A percentile compares a stretch with the other conserved stretches of the same genome.
Evolutionary conservation across 2,113 vertebrate species (phyloP).

Genomic region (Ondatra zibethicus): DNA sequence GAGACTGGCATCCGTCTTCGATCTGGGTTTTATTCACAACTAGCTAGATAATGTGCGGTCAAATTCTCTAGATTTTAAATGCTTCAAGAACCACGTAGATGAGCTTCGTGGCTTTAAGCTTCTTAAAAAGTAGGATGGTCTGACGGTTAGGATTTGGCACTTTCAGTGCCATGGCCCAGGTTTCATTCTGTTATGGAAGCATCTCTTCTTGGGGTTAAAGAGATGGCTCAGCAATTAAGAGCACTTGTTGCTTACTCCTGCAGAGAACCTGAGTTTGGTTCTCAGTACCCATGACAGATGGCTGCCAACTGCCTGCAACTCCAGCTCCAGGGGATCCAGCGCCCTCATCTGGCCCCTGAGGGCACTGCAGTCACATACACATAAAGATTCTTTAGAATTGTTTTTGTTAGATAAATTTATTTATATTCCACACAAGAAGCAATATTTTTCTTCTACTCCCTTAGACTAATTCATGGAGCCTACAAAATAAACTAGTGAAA

Average conservation of each 20-base stretch:
- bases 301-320: not conserved
- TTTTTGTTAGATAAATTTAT: not conserved
- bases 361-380: not conserved
- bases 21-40: not conserved
- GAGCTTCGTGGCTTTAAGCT: not conserved
- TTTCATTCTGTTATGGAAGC: not conserved
- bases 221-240: not conserved
- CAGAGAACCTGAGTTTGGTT: not conserved
- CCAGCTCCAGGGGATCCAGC: not conserved
- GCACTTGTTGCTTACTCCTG: not conserved
- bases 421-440: not conserved
- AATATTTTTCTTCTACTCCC: not conserved
- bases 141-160: too few species aligned
- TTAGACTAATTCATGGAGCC: not conserved
- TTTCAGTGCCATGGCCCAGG: not conserved
- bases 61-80: not conserved
- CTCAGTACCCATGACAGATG: not conserved
- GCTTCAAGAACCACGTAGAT: not conserved
- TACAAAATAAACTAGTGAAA: slow-evolving; percentile 15
- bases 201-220: not conserved
- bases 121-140: not conserved
- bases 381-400: not conserved
- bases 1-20: not conserved
- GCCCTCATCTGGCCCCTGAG: not conserved
- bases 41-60: not conserved